Percentiles rank a stretch among this genome's conserved stretches.
Evolutionary conservation across 2,888 invertebrate species (phyloP).

Genomic region (Synanthedon myopaeformis): DNA sequence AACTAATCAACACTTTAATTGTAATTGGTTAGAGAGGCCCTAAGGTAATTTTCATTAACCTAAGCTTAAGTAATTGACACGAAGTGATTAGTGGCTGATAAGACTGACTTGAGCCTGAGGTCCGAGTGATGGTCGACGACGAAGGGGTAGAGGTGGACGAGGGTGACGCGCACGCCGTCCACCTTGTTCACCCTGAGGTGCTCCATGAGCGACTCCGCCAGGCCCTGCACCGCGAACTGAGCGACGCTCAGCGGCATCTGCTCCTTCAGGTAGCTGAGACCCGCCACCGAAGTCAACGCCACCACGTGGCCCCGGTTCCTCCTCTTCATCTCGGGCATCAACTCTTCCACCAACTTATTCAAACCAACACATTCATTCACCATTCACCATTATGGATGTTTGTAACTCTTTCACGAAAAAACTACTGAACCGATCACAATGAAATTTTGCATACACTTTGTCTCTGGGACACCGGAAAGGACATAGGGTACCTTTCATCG

Average conservation of each 20-base stretch:
- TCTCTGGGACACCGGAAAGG: too few species aligned
- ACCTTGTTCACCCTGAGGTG: constrained; percentile 70
- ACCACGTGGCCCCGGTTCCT: constrained; percentile 72
- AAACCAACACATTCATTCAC: too few species aligned
- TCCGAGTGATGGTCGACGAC: constrained; percentile 69
- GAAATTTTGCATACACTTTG: too few species aligned
- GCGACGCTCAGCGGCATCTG: constrained; percentile 73
- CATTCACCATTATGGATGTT: too few species aligned
- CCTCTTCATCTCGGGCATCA: constrained; percentile 72
- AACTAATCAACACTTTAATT: too few species aligned
- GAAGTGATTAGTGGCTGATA: too few species aligned
- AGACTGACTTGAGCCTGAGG: constrained; percentile 68
- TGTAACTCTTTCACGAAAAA: too few species aligned
- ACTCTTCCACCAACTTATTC: constrained; percentile 71
- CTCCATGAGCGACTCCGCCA: constrained; percentile 73
- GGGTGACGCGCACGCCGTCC: constrained; percentile 69
- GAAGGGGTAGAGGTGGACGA: constrained; percentile 74
- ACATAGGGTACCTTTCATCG: too few species aligned
- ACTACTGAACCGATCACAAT: too few species aligned
- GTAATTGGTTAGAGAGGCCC: too few species aligned
- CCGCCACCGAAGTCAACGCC: constrained; percentile 73
- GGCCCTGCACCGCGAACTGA: constrained; percentile 75
- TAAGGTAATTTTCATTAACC: too few species aligned
- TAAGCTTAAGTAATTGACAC: too few species aligned
- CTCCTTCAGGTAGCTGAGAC: constrained; percentile 68